Conservation (phyloP, 2,797 vertebrate species). For the Malurus splendens region DNA sequence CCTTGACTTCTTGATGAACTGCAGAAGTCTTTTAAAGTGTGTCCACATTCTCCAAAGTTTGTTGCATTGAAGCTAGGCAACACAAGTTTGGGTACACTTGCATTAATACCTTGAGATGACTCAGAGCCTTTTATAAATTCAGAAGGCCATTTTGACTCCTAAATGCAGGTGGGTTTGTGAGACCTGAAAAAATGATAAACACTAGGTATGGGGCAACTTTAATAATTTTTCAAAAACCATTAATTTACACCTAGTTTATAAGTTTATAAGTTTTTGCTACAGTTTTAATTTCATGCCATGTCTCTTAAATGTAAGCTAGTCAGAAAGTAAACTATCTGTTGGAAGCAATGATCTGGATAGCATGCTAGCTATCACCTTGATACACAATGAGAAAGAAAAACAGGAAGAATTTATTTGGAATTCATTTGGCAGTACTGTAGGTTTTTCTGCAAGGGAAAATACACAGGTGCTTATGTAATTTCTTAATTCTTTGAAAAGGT, state of each 20-base stretch:
- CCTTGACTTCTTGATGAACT: background rate
- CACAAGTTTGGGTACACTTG: background rate
- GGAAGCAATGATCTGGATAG: background rate
- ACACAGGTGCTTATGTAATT: background rate
- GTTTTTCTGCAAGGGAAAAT: conserved; percentile 6
- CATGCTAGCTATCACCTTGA: background rate
- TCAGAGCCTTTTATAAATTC: background rate
- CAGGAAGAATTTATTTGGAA: background rate
- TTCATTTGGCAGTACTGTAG: background rate
- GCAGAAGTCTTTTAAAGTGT: background rate
- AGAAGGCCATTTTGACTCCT: background rate
- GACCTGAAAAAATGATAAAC: background rate
- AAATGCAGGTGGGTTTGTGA: background rate
- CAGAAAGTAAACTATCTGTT: background rate
- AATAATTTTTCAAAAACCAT: background rate
- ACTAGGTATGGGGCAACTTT: background rate
- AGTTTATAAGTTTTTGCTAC: background rate
- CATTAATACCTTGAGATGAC: conserved; percentile 3
- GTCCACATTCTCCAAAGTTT: background rate
- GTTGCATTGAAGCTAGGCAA: conserved; percentile 14
- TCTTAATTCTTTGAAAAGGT: background rate
- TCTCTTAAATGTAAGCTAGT: background rate
- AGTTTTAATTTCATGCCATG: background rate
- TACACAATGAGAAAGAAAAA: background rate
- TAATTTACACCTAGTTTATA: background rate